phyloP scores from a whole-genome alignment of 2,113 vertebrate species.

The Heteronetta atricapilla region DNA sequence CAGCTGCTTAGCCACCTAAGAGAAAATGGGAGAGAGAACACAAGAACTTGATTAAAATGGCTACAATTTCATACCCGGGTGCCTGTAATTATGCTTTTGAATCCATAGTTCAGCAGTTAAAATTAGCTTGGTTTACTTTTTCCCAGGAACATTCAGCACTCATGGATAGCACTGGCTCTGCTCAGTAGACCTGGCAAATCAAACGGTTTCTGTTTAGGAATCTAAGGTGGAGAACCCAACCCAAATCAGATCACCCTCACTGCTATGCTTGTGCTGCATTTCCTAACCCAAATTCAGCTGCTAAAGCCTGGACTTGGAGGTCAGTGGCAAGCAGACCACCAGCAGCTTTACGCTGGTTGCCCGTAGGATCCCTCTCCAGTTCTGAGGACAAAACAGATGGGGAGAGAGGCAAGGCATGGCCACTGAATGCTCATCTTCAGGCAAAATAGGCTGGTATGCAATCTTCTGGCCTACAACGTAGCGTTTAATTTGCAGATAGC shows the following conservation, averaged over 20 bases:
- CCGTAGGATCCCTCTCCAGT: neutral
- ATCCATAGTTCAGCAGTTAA: neutral
- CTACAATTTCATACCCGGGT: neutral
- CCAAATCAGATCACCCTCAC: neutral
- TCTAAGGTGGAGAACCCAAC: neutral
- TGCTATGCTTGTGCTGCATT: neutral
- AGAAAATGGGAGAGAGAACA: neutral
- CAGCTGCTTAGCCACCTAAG: slow-evolving; percentile 82
- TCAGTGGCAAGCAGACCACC: neutral
- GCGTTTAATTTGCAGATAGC: neutral
- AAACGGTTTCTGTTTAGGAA: neutral
- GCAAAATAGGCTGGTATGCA: rapidly evolving
- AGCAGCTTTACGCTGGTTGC: neutral
- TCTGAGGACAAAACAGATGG: neutral
- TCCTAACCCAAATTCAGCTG: neutral
- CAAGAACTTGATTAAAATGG: neutral
- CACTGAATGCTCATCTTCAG: neutral
- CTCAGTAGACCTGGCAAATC: neutral
- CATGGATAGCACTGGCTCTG: neutral
- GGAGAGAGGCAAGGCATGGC: neutral
- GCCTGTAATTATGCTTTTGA: neutral
- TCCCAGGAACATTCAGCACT: neutral
- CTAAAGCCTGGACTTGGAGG: neutral
- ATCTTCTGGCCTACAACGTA: neutral
- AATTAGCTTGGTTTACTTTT: neutral